These are phyloP conservation scores for Blastobasis lacticolella DNA, from an alignment of 2,888 invertebrate genomes.

Conservation along the genomic window DNA sequence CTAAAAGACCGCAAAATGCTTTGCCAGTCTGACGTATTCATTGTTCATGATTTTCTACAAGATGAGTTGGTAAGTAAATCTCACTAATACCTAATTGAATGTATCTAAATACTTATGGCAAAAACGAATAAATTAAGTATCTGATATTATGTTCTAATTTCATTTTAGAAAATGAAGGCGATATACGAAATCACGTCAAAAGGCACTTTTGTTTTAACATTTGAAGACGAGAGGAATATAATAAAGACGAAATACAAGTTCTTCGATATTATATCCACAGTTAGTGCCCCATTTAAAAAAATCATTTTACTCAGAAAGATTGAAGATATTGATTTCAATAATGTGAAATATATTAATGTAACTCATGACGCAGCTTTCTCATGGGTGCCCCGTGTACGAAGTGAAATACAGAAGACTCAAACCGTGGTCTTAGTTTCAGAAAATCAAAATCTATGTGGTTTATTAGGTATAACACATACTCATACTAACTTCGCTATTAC, in stretches of 20 bases:
- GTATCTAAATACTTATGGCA: not conserved
- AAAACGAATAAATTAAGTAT: not conserved
- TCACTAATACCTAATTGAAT: not conserved
- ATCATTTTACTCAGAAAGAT: conserved; percentile 32
- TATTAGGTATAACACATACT: conserved; percentile 26
- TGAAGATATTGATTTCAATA: conserved; percentile 5
- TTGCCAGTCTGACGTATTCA: conserved; percentile 24
- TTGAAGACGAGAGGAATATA: conserved; percentile 27
- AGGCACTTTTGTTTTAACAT: conserved; percentile 29
- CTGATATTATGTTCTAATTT: too few species aligned
- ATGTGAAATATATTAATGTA: conserved; percentile 29
- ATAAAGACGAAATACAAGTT: conserved; percentile 22
- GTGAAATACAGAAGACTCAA: conserved; percentile 29
- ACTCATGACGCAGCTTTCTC: conserved; percentile 31
- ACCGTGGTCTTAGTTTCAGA: conserved; percentile 37
- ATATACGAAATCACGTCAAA: conserved; percentile 21
- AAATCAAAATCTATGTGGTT: conserved; percentile 34
- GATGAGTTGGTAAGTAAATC: conserved; percentile 27
- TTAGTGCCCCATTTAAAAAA: conserved; percentile 29
- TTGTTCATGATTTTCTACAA: conserved; percentile 28
- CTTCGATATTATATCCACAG: conserved; percentile 31
- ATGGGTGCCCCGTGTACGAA: conserved; percentile 32
- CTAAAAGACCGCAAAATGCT: conserved; percentile 11
- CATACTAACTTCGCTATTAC: not conserved
- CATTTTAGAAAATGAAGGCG: conserved; percentile 34